Conservation (phyloP, 2,888 invertebrate genomes). For the Pelosia muscerda region DNA sequence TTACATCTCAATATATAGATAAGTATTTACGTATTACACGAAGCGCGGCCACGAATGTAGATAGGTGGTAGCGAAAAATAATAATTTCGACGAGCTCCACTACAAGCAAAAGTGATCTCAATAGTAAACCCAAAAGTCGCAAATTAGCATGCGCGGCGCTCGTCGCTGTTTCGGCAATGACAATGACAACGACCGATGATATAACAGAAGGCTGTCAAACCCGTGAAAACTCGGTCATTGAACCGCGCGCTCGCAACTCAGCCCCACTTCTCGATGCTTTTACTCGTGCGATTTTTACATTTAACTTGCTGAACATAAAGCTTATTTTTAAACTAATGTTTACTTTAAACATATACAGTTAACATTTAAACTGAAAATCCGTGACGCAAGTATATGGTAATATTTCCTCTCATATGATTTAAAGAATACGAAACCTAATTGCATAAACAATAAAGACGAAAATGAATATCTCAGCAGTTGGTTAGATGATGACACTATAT, state of each 20-base stretch:
- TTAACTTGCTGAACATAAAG: constrained; percentile 71
- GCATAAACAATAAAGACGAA: constrained; percentile 43
- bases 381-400: constrained; percentile 65
- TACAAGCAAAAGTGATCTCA: constrained; percentile 69
- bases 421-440: constrained; percentile 43
- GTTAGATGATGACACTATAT: constrained; percentile 22
- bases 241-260: constrained; percentile 74
- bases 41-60: constrained; percentile 45
- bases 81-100: constrained; percentile 33
- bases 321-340: constrained; percentile 63
- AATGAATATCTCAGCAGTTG: constrained; percentile 20
- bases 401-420: constrained; percentile 49
- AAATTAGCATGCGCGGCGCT: constrained; percentile 68
- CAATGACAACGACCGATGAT: constrained; percentile 86
- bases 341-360: constrained; percentile 67
- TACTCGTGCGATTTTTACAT: constrained; percentile 78
- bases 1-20: constrained; percentile 35
- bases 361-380: constrained; percentile 64
- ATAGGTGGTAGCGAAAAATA: constrained; percentile 53
- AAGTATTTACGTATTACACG: constrained; percentile 46
- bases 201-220: constrained; percentile 87
- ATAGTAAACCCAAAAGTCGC: constrained; percentile 65
- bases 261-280: constrained; percentile 72
- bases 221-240: constrained; percentile 87
- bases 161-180: constrained; percentile 84